phyloP scores from a whole-genome alignment of 2,113 vertebrate genomes.

The Nycticorax nycticorax region DNA sequence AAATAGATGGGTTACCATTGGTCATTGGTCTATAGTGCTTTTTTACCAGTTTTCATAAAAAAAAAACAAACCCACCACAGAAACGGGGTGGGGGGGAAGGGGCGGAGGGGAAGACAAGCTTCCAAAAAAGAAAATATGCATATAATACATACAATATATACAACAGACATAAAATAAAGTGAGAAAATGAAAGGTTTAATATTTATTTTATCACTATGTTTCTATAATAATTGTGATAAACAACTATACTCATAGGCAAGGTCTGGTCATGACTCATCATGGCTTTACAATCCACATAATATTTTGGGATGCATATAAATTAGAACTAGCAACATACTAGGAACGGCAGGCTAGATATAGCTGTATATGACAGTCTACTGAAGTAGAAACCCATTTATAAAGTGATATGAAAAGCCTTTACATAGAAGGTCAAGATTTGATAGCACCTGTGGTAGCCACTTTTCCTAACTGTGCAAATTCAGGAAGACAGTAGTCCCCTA shows the following conservation, averaged over 20 bases:
- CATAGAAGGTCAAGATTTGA: not conserved
- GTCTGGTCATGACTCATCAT: not conserved
- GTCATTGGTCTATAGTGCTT: not conserved
- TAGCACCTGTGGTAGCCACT: not conserved
- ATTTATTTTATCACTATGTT: not conserved
- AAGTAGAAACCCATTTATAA: not conserved
- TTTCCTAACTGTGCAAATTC: not conserved
- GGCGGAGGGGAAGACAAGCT: not conserved
- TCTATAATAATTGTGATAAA: not conserved
- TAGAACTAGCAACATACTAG: not conserved
- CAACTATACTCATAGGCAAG: not conserved
- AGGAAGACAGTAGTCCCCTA: not conserved
- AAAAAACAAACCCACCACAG: no score
- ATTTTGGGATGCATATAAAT: not conserved
- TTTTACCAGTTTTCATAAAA: not conserved
- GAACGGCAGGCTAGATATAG: not conserved
- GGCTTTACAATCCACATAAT: not conserved
- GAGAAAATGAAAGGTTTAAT: not conserved
- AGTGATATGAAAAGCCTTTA: not conserved
- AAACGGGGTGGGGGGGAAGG: no score
- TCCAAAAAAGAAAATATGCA: not conserved
- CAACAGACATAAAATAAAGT: not conserved
- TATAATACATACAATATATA: not conserved
- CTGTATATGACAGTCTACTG: not conserved
- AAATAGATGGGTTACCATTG: not conserved